Percentiles rank a stretch among this genome's conserved stretches.
These are phyloP conservation scores for Lymantria monacha DNA, from an alignment of 2,888 invertebrate species.

Conservation along the genomic window DNA sequence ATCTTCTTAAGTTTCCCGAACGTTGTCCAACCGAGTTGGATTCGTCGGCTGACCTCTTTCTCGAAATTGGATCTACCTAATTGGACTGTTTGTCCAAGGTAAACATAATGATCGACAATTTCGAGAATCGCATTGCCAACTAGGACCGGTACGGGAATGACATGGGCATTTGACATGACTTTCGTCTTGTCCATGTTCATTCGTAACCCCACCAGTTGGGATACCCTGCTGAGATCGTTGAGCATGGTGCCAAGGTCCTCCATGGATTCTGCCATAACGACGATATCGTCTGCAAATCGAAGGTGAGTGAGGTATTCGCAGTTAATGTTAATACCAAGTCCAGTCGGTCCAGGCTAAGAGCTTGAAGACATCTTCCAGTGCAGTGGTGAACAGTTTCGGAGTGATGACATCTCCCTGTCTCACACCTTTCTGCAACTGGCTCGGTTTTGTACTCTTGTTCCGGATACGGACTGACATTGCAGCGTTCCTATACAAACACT, in stretches of 20 bases:
- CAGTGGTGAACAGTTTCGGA: neutral
- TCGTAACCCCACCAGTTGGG: too few relatives aligned
- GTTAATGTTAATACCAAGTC: neutral
- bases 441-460: neutral
- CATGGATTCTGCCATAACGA: neutral
- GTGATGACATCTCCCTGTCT: neutral
- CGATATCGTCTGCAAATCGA: conserved; percentile 59
- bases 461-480: neutral
- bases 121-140: too few relatives aligned
- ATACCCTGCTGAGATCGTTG: too few relatives aligned
- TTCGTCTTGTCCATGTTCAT: too few relatives aligned
- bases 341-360: neutral
- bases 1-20: too few relatives aligned
- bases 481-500: neutral
- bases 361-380: neutral
- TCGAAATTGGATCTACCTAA: too few relatives aligned
- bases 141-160: too few relatives aligned
- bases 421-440: neutral
- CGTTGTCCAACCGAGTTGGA: too few relatives aligned
- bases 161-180: too few relatives aligned
- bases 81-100: too few relatives aligned
- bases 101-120: too few relatives aligned
- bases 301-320: conserved; percentile 36
- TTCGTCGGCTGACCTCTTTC: too few relatives aligned
- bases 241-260: neutral